Evolutionary conservation across 2,888 invertebrate species (phyloP), one percentile per base, ranked within the genome.

Genomic region (Polyommatus icarus): DNA sequence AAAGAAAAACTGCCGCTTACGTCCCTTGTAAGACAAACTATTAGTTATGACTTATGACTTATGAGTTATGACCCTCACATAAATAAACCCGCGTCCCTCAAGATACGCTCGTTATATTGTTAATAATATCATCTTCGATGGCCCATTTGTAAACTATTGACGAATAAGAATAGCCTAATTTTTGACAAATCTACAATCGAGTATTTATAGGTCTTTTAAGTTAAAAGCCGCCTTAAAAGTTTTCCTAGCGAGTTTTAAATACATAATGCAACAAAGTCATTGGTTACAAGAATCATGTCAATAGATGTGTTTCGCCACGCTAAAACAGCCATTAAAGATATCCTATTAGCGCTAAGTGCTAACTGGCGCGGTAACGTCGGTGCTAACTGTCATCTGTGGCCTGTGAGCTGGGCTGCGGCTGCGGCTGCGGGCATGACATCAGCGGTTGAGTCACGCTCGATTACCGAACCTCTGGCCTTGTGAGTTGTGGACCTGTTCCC

Each of bases 371-470:
- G 29, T 18, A 67, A 67, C 6, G 67, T 67, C 67, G 67, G 29
- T 7, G 67, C 29, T 67, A 32, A 29, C 29, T 32, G n/a, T 67
- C 29, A 29, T 1, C 24, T 24, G 24, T 24, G 24, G 24, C 24
- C 24, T 24, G 36, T 32, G 32, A 36, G 36, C 36, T 46, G 46
- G 46, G 46, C 46, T 46, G 46, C 46, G 36, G 46, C 46, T 46
- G 46, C 46, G 36, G 67, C 67, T 32, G n/a, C 4, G 24, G 73
- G 75, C 29, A 18, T 75, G 75, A 75, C 75, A 75, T 75, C 75
- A 75, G 50, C 75, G 46, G 10, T 54, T 75, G 46, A 75, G 75
- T 75, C 75, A 75, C 75, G 61, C 29, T 32, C 67, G 67, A 32
- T 32, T 67, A 32, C 73, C 24, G 46, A 40, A 36, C 40, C 73